A percentile compares a stretch with the other conserved stretches of the same genome.
phyloP scores from a whole-genome alignment of 35 echinoderm and acorn worm genomes.

The Apostichopus californicus region DNA sequence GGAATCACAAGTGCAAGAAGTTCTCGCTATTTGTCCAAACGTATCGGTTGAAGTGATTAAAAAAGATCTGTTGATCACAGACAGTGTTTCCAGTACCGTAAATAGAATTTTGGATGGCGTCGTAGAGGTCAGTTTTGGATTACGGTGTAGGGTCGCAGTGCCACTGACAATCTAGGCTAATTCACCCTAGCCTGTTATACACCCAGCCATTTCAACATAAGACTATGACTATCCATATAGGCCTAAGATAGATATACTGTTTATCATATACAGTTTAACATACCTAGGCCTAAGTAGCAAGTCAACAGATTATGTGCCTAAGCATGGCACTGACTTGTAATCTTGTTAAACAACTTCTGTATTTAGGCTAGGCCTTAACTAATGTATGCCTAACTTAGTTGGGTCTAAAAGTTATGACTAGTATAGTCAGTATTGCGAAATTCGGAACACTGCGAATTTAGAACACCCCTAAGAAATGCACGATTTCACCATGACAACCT shows the following conservation, averaged over 20 bases:
- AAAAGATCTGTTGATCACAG: background rate
- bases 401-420: too few relatives aligned
- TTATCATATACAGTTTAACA: background rate
- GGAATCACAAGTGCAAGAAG: background rate
- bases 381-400: too few relatives aligned
- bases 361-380: too few relatives aligned
- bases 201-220: too few relatives aligned
- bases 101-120: conserved; percentile 25
- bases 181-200: too few relatives aligned
- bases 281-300: background rate
- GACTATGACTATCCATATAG: background rate
- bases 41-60: background rate
- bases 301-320: background rate
- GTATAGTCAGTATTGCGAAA: too few relatives aligned
- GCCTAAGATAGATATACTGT: background rate
- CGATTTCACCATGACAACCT: too few relatives aligned
- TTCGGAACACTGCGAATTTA: too few relatives aligned
- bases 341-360: too few relatives aligned
- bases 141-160: too few relatives aligned
- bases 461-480: too few relatives aligned
- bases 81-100: background rate
- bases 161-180: too few relatives aligned
- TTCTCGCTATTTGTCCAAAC: conserved; percentile 18
- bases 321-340: background rate
- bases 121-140: background rate